Conservation (phyloP, 1,140 invertebrate genomes). For the Drosophila dunni region DNA sequence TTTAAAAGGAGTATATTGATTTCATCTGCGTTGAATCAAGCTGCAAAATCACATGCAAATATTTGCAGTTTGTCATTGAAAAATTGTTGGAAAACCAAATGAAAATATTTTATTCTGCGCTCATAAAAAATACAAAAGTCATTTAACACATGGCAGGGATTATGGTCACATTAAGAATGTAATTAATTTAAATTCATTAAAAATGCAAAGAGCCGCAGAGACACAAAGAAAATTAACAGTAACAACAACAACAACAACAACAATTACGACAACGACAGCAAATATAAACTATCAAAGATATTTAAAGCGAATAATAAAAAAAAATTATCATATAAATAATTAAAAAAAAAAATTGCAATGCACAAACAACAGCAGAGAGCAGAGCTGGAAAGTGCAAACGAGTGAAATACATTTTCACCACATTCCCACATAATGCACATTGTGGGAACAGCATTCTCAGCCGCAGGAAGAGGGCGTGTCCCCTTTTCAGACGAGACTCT, state of each 20-base stretch:
- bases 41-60: slow-evolving; percentile 18
- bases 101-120: slow-evolving; percentile 44
- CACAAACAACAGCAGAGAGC: slow-evolving; percentile 1
- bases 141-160: slow-evolving; percentile 62
- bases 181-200: slow-evolving; percentile 71
- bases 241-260: slow-evolving; percentile 31
- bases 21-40: slow-evolving; percentile 4
- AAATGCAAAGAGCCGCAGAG: slow-evolving; percentile 47
- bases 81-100: slow-evolving; percentile 13
- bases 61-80: slow-evolving; percentile 14
- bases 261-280: slow-evolving; percentile 15
- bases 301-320: slow-evolving; percentile 59
- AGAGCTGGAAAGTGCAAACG: slow-evolving; percentile 19
- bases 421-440: slow-evolving; percentile 19
- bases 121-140: slow-evolving; percentile 61
- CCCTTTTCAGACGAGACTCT: slow-evolving; percentile 5
- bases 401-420: slow-evolving; percentile 41
- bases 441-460: not conserved
- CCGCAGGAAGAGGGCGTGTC: slow-evolving; percentile 54
- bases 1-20: not conserved
- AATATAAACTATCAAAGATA: slow-evolving; percentile 51
- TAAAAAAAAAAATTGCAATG: slow-evolving; percentile 64
- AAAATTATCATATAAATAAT: slow-evolving; percentile 69
- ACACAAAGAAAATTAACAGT: slow-evolving; percentile 55
- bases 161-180: slow-evolving; percentile 73